A percentile compares a stretch with the other conserved stretches of the same genome.
Conservation (phyloP, 2,888 invertebrate species). For the Dione juno region DNA sequence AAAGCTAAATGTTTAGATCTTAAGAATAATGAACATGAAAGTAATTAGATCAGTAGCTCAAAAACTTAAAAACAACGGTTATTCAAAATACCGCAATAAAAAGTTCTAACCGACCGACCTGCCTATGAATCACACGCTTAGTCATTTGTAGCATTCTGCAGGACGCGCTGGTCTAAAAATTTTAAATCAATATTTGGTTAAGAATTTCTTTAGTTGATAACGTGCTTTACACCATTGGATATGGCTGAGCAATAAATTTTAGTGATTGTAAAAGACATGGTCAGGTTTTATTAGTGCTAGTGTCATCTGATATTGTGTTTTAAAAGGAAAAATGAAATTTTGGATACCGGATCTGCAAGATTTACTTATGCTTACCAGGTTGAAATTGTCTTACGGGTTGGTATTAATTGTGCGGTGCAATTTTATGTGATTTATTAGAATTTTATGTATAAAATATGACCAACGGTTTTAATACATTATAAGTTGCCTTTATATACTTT, state of each 20-base stretch:
- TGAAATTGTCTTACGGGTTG: slow-evolving; percentile 60
- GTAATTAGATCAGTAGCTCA: slow-evolving; percentile 60
- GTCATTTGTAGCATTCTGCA: slow-evolving; percentile 41
- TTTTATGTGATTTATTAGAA: slow-evolving; percentile 16
- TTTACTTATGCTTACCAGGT: slow-evolving; percentile 54
- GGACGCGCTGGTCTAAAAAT: slow-evolving; percentile 55
- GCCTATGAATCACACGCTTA: slow-evolving; percentile 71
- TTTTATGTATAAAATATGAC: neutral
- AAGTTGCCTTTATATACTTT: neutral
- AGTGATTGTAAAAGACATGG: slow-evolving; percentile 9
- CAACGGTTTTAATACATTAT: neutral
- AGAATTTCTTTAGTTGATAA: slow-evolving; percentile 37
- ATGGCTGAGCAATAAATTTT: neutral
- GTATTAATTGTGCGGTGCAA: slow-evolving; percentile 34
- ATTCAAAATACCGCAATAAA: slow-evolving; percentile 73
- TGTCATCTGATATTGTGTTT: slow-evolving; percentile 23
- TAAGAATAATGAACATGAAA: neutral
- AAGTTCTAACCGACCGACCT: slow-evolving; percentile 69
- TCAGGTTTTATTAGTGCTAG: slow-evolving; percentile 18
- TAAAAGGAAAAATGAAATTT: slow-evolving; percentile 60
- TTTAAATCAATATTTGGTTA: slow-evolving; percentile 63
- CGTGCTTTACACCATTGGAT: slow-evolving; percentile 11
- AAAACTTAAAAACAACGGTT: slow-evolving; percentile 64
- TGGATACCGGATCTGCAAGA: slow-evolving; percentile 54
- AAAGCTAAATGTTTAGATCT: neutral